phyloP scores from a whole-genome alignment of 2,888 invertebrate genomes.

The Pyrocoelia pectoralis region DNA sequence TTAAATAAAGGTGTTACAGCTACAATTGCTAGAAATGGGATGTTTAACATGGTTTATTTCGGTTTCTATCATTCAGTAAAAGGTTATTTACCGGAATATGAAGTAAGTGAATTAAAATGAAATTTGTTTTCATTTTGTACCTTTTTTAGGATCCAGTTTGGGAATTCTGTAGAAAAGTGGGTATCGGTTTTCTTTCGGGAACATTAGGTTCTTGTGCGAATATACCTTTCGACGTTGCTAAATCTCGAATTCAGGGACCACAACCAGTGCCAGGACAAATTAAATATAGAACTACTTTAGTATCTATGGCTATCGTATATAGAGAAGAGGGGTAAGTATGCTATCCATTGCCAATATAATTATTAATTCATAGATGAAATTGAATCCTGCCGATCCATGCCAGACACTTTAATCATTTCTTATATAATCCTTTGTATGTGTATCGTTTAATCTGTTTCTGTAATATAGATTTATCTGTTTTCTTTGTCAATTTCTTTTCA shows the following conservation, averaged over 20 bases:
- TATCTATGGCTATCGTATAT: slow-evolving; percentile 77
- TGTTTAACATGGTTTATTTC: slow-evolving; percentile 94
- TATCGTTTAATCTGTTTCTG: no score
- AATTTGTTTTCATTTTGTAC: slow-evolving; percentile 9
- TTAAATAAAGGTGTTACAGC: slow-evolving; percentile 89
- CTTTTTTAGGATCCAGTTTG: slow-evolving; percentile 68
- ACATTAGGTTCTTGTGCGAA: slow-evolving; percentile 86
- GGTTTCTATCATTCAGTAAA: slow-evolving; percentile 95
- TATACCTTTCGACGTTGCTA: slow-evolving; percentile 96
- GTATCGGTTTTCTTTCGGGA: slow-evolving; percentile 88
- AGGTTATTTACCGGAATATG: slow-evolving; percentile 71
- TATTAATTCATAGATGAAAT: no score
- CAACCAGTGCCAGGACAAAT: slow-evolving; percentile 76
- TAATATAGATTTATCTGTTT: no score
- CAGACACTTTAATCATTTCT: no score
- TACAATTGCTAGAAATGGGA: slow-evolving; percentile 87
- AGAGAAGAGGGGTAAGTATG: slow-evolving; percentile 84
- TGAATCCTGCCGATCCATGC: no score
- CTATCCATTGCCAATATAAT: neutral
- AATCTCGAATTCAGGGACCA: slow-evolving; percentile 94
- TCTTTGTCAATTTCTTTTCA: no score
- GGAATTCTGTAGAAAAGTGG: slow-evolving; percentile 79
- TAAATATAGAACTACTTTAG: slow-evolving; percentile 81
- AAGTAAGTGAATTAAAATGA: slow-evolving; percentile 60
- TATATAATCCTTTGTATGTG: no score